These are phyloP conservation scores for Andrena flavipes DNA, from an alignment of 2,888 invertebrate species.

Conservation along the genomic window DNA sequence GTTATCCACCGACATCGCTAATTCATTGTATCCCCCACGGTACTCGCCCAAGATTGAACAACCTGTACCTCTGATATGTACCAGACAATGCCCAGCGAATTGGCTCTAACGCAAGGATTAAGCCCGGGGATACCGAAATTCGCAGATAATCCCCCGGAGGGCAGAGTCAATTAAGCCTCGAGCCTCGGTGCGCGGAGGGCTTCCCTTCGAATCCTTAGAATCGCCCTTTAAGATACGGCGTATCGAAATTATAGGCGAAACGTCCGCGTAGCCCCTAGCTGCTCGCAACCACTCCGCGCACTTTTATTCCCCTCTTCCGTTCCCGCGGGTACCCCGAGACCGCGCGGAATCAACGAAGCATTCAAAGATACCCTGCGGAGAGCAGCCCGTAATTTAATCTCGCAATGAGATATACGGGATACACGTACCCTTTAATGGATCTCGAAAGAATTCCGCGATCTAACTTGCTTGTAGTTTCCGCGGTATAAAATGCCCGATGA, in stretches of 20 bases:
- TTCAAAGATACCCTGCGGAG: slow-evolving; percentile 28
- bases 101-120: slow-evolving; percentile 68
- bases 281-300: not conserved
- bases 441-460: slow-evolving; percentile 38
- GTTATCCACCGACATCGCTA: slow-evolving; percentile 36
- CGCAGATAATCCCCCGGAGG: slow-evolving; percentile 60
- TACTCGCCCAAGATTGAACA: slow-evolving; percentile 19
- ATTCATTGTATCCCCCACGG: slow-evolving; percentile 17
- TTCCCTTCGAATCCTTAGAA: slow-evolving; percentile 59
- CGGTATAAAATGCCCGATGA: slow-evolving; percentile 31
- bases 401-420: slow-evolving; percentile 30
- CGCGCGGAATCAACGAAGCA: slow-evolving; percentile 5
- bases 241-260: slow-evolving; percentile 31
- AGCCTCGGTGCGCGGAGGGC: slow-evolving; percentile 38
- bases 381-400: slow-evolving; percentile 33
- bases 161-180: slow-evolving; percentile 66
- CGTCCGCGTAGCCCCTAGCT: not conserved
- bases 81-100: slow-evolving; percentile 46
- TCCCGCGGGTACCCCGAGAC: not conserved
- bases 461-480: slow-evolving; percentile 9
- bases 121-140: slow-evolving; percentile 54
- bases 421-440: slow-evolving; percentile 32
- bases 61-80: slow-evolving; percentile 36
- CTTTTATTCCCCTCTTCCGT: not conserved
- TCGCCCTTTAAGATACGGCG: slow-evolving; percentile 36